Conservation (phyloP, 2,797 vertebrate species). For the Lithobates sylvaticus region DNA sequence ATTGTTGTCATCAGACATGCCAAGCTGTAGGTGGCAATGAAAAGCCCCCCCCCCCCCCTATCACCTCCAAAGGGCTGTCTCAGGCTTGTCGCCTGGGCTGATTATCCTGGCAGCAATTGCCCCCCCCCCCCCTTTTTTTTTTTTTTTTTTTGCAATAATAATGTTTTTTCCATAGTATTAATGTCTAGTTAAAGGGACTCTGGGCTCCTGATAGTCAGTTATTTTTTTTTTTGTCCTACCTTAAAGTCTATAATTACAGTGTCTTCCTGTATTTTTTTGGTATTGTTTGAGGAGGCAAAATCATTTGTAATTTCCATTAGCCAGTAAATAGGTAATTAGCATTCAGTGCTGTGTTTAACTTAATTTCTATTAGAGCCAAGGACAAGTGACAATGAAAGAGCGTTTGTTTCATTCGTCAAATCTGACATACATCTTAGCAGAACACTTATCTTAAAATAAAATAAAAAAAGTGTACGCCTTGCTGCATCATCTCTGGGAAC, state of each 20-base stretch:
- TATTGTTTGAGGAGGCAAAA: conserved; percentile 77
- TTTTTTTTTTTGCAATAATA: conserved; percentile 65
- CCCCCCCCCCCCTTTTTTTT: conserved; percentile 38
- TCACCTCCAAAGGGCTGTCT: conserved; percentile 66
- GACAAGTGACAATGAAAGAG: conserved; percentile 74
- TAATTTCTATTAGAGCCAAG: conserved; percentile 80
- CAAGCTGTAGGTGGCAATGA: conserved; percentile 63
- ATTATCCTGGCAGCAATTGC: conserved; percentile 72
- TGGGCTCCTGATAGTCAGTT: conserved; percentile 77
- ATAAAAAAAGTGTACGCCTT: conserved; percentile 65
- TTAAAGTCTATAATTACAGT: conserved; percentile 76
- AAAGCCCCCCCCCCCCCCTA: conserved; percentile 64
- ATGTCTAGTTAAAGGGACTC: conserved; percentile 77
- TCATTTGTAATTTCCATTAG: conserved; percentile 83
- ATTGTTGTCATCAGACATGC: conserved; percentile 62
- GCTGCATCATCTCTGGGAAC: conserved; percentile 71
- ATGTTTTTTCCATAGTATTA: conserved; percentile 74
- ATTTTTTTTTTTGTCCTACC: conserved; percentile 63
- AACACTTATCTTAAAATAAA: conserved; percentile 77
- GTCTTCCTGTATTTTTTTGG: conserved; percentile 72
- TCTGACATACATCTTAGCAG: conserved; percentile 75
- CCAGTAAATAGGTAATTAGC: conserved; percentile 82
- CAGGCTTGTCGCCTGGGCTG: conserved; percentile 64
- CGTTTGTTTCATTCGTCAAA: conserved; percentile 78
- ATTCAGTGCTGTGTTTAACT: conserved; percentile 79